phyloP scores from a whole-genome alignment of 2,888 invertebrate genomes.

The Trissoscelio sp. region DNA sequence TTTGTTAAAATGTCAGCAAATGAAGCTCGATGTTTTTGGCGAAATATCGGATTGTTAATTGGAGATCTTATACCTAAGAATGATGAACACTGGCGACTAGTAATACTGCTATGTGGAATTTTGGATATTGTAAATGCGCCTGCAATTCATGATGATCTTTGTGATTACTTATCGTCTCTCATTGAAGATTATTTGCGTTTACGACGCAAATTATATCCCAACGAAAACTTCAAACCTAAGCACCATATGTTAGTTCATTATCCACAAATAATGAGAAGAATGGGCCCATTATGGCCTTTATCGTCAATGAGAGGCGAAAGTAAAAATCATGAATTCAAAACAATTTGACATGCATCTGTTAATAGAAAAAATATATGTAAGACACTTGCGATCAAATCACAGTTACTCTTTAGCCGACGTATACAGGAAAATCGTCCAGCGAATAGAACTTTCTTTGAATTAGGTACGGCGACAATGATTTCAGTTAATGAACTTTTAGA shows the following conservation, averaged over 20 bases:
- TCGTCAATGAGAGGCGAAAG: conserved; percentile 62
- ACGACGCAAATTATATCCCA: conserved; percentile 43
- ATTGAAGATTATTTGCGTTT: conserved; percentile 62
- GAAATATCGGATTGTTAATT: conserved; percentile 63
- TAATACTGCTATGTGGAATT: conserved; percentile 65
- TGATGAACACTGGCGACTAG: conserved; percentile 63
- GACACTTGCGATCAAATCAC: conserved; percentile 59
- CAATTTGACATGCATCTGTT: conserved; percentile 5
- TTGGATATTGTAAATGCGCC: conserved; percentile 62
- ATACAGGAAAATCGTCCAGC: background rate
- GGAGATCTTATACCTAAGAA: conserved; percentile 59
- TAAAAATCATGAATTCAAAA: background rate
- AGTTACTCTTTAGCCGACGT: conserved; percentile 23
- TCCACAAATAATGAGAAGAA: conserved; percentile 9
- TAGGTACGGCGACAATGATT: background rate
- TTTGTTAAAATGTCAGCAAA: conserved; percentile 66
- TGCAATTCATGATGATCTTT: conserved; percentile 44
- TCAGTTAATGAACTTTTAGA: background rate
- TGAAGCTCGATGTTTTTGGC: conserved; percentile 61
- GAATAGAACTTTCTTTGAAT: background rate
- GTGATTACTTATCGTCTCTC: conserved; percentile 47
- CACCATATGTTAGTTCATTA: conserved; percentile 68
- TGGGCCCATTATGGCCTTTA: conserved; percentile 53
- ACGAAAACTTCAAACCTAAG: conserved; percentile 54
- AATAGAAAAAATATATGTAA: conserved; percentile 58